Base-by-base conservation (phyloP, 2,113 vertebrate genomes). In the Bos indicus region DNA sequence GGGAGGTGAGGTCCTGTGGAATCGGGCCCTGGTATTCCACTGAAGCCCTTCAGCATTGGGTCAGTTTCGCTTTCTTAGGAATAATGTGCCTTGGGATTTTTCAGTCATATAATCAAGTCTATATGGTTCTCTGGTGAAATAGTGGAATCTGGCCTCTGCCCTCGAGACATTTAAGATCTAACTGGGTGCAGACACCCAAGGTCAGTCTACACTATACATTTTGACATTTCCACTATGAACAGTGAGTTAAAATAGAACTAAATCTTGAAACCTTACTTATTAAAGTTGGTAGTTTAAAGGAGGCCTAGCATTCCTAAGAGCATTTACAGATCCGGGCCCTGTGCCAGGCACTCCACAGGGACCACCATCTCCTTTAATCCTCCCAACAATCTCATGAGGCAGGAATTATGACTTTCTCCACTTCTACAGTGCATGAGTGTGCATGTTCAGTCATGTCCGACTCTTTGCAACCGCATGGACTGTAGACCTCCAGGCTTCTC, bases 371-470 rank as follows among this genome's bases (percentile, higher is more conserved):
- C 59, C 46, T 43, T 60, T n/a, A 17, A 36, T 57, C 51, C 52
- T 26, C 26, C 40, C 17, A 26, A 13, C n/a, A 6, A 5, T 59
- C 2, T 78, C 26, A 16, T 15, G 23, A 83, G 36, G 62, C 33
- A 62, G 46, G 14, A 80, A 25, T 14, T 54, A 48, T 60, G 23
- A 36, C 59, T 77, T 71, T 60, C 51, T n/a, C 16, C 33, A 23
- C n/a, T 13, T 28, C 33, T 5, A 59, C 28, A 36, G 40, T 26
- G 11, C 71, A 43, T 14, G 71, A 14, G 23, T 15, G 71, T 43
- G 40, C 12, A 43, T 0, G 0, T 26, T 43, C 71, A 43, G 71
- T 14, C 3, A 0, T 77, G 36, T 15, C 71, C 13, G 12, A 77
- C 40, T 77, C 71, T 74, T 74, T 43, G 36, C 40, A 15, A 2